Evolutionary conservation across 2,888 invertebrate genomes (phyloP).

Genomic region (Chouioia cunea): DNA sequence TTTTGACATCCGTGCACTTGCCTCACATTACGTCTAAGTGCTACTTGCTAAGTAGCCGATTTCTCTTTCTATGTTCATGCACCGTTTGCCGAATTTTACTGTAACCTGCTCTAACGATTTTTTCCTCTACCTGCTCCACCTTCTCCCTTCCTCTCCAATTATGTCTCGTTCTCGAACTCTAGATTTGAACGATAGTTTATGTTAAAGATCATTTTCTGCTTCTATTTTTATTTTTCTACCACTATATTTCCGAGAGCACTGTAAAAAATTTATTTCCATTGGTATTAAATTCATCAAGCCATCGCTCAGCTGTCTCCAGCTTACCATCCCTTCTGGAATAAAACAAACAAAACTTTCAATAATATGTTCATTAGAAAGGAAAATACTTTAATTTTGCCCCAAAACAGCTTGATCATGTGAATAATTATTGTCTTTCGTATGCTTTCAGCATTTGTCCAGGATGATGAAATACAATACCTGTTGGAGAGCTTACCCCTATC

Average conservation of each 20-base stretch:
- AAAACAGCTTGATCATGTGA: not conserved
- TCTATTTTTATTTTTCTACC: slow-evolving; percentile 6
- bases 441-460: slow-evolving; percentile 77
- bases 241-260: not conserved
- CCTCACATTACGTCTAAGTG: not conserved
- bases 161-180: not conserved
- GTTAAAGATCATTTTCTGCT: slow-evolving; percentile 20
- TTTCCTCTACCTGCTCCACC: not conserved
- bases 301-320: not conserved
- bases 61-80: not conserved
- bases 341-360: too few species aligned
- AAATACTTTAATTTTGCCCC: not conserved
- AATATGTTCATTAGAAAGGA: not conserved
- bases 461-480: slow-evolving; percentile 78
- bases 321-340: slow-evolving; percentile 1
- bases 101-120: slow-evolving; percentile 23
- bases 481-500: slow-evolving; percentile 74
- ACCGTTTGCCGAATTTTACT: slow-evolving; percentile 11
- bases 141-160: not conserved
- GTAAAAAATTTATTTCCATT: slow-evolving; percentile 18
- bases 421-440: slow-evolving; percentile 23
- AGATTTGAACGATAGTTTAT: not conserved
- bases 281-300: not conserved
- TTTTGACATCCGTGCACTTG: too few species aligned
- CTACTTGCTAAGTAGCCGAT: slow-evolving; percentile 4